Evolutionary conservation across 2,113 vertebrate genomes (phyloP).

Genomic region (Centropristis striata): DNA sequence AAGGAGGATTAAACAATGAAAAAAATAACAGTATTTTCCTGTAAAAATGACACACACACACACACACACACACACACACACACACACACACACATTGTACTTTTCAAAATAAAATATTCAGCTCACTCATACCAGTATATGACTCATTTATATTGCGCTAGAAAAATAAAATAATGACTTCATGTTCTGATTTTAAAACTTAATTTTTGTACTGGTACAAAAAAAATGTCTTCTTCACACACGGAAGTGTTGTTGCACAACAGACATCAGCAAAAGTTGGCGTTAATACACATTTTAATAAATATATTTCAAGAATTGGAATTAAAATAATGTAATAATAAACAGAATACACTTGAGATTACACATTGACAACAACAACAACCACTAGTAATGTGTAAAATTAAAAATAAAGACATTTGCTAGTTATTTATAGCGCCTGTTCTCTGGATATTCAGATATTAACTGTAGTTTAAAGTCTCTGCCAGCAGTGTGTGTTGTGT

Average conservation of each 20-base stretch:
- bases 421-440: background rate
- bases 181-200: background rate
- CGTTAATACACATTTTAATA: background rate
- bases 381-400: background rate
- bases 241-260: background rate
- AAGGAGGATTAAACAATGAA: too few species aligned
- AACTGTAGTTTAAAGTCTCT: background rate
- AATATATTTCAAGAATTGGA: background rate
- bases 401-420: background rate
- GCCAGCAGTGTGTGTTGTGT: background rate
- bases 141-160: background rate
- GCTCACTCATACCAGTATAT: background rate
- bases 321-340: background rate
- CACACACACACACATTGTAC: too few species aligned
- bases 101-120: too few species aligned
- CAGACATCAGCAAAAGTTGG: background rate
- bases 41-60: too few species aligned
- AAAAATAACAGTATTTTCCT: too few species aligned
- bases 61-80: too few species aligned
- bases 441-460: background rate
- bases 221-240: background rate
- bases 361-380: background rate
- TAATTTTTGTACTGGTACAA: background rate
- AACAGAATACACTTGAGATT: background rate
- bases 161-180: background rate